These are phyloP conservation scores for Chaetura pelagica DNA, from an alignment of 2,113 vertebrate species.

Conservation along the genomic window DNA sequence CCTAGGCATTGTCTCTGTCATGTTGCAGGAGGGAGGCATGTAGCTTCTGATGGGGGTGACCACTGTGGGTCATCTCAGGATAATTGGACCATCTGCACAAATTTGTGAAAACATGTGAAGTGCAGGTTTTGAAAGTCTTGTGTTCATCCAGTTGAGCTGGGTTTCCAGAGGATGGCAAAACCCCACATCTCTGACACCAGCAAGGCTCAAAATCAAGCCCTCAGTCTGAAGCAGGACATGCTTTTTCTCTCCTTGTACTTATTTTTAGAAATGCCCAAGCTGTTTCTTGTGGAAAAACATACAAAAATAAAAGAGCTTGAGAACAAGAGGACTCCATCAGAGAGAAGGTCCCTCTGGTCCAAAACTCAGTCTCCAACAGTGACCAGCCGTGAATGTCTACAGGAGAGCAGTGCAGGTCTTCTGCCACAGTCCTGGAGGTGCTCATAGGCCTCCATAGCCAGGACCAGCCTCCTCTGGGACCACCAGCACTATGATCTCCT, in stretches of 20 bases:
- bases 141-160: not conserved
- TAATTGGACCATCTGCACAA: not conserved
- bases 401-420: too few species aligned
- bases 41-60: not conserved
- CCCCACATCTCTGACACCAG: not conserved
- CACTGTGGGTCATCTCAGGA: not conserved
- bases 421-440: not conserved
- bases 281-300: not conserved
- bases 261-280: not conserved
- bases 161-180: not conserved
- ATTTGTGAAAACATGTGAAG: not conserved
- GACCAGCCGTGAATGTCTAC: too few species aligned
- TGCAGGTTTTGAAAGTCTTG: not conserved
- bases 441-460: not conserved
- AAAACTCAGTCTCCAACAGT: not conserved
- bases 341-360: not conserved
- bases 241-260: not conserved
- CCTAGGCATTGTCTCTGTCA: not conserved
- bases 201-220: not conserved
- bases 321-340: too few species aligned
- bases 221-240: not conserved
- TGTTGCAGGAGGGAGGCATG: not conserved
- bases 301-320: not conserved
- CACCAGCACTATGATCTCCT: too few species aligned
- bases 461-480: not conserved